Conservation (phyloP, 2,113 vertebrate species). For the Ascaphus truei region DNA sequence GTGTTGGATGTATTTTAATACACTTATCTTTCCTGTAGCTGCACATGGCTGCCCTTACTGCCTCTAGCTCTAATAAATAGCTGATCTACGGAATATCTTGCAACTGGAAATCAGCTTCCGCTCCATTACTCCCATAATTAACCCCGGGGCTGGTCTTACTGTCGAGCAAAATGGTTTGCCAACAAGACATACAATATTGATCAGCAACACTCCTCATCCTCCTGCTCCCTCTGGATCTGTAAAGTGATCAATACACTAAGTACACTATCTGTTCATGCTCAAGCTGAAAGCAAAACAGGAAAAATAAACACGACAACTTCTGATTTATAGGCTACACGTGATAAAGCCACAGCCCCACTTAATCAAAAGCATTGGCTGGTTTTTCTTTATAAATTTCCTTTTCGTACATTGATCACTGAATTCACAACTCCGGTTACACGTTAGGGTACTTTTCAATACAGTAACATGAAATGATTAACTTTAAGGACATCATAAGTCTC, state of each 20-base stretch:
- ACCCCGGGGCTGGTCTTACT: conserved; percentile 1
- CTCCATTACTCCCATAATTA: not conserved
- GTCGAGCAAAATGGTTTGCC: conserved; percentile 12
- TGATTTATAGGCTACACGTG: no score
- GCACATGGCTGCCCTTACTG: not conserved
- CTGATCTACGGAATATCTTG: not conserved
- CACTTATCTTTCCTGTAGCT: not conserved
- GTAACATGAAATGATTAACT: no score
- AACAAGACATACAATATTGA: conserved; percentile 9
- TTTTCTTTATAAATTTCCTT: no score
- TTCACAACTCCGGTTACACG: no score
- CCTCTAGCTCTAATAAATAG: not conserved
- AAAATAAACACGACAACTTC: no score
- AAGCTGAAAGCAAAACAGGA: not conserved
- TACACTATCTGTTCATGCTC: not conserved
- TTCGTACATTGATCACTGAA: no score
- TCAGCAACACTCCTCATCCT: not conserved
- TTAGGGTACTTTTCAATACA: no score
- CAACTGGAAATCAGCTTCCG: not conserved
- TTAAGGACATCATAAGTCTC: no score
- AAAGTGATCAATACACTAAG: conserved; percentile 13
- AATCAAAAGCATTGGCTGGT: no score
- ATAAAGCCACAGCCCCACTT: no score
- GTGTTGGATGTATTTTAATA: not conserved
- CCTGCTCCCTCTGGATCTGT: not conserved